Percentiles rank a stretch among this genome's conserved stretches.
Conservation (phyloP, 2,113 vertebrate species). For the Rhinoptilus africanus region DNA sequence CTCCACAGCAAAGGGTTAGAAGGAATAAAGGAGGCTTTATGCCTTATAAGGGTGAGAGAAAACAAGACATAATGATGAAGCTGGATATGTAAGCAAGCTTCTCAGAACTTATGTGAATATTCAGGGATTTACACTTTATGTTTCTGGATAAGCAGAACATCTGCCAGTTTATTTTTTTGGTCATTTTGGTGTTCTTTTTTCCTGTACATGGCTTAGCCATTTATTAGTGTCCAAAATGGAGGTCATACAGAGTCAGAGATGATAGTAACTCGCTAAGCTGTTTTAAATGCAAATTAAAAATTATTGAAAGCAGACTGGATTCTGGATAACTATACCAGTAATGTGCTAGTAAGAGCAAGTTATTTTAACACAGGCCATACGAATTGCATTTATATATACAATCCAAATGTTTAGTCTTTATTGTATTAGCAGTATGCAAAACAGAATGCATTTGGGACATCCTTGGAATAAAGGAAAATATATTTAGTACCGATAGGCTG, state of each 20-base stretch:
- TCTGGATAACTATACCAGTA: background rate
- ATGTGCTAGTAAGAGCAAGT: background rate
- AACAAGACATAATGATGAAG: background rate
- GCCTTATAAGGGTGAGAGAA: background rate
- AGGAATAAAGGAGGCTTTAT: conserved; percentile 48
- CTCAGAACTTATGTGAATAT: background rate
- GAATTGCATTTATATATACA: background rate
- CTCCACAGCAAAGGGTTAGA: background rate
- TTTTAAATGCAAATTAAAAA: background rate
- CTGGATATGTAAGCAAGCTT: background rate
- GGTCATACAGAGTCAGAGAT: background rate
- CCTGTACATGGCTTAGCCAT: background rate
- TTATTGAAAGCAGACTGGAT: background rate
- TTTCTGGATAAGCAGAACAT: background rate
- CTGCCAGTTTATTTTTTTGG: background rate
- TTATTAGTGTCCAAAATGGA: background rate
- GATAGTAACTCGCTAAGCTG: background rate
- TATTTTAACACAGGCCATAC: background rate
- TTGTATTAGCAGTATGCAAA: background rate
- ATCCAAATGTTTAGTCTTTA: background rate
- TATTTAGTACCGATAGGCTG: background rate
- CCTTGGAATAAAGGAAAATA: background rate
- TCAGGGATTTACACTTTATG: background rate
- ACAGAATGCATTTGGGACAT: background rate
- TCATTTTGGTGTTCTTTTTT: background rate